phyloP scores from a whole-genome alignment of 2,113 vertebrate species.

The Mesocricetus auratus region DNA sequence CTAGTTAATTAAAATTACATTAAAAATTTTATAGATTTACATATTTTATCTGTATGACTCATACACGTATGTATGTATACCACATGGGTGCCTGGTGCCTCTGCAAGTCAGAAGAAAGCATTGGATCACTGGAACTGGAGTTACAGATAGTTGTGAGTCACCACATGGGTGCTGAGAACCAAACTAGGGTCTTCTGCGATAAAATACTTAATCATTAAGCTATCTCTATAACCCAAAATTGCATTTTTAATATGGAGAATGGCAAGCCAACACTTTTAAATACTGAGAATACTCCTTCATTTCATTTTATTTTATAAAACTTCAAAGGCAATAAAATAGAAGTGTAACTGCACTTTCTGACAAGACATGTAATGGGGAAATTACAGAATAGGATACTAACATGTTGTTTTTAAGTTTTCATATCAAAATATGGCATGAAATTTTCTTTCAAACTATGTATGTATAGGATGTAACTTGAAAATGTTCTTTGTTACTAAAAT shows the following conservation, averaged over 20 bases:
- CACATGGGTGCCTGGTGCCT: neutral
- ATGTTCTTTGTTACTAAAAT: constrained; percentile 38
- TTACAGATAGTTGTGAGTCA: neutral
- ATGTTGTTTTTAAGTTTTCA: neutral
- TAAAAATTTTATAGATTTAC: neutral
- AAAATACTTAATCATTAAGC: neutral
- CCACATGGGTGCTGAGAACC: neutral
- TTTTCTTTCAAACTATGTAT: constrained; percentile 9
- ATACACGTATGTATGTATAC: neutral
- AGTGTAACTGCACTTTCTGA: neutral
- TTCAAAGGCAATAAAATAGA: constrained; percentile 19
- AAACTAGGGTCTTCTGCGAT: neutral
- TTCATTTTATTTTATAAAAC: constrained; percentile 37
- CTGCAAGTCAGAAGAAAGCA: neutral
- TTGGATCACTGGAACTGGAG: neutral
- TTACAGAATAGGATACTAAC: neutral
- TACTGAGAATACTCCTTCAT: neutral
- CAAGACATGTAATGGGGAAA: neutral
- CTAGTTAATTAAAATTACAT: neutral
- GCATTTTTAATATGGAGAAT: neutral
- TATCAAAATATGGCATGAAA: constrained; percentile 40
- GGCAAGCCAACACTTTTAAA: constrained; percentile 1
- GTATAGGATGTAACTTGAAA: neutral
- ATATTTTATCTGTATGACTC: neutral
- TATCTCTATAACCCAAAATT: neutral